A percentile compares a stretch with the other conserved stretches of the same genome.
phyloP scores from a whole-genome alignment of 2,888 invertebrate genomes.

The Drosophila seclusa region DNA sequence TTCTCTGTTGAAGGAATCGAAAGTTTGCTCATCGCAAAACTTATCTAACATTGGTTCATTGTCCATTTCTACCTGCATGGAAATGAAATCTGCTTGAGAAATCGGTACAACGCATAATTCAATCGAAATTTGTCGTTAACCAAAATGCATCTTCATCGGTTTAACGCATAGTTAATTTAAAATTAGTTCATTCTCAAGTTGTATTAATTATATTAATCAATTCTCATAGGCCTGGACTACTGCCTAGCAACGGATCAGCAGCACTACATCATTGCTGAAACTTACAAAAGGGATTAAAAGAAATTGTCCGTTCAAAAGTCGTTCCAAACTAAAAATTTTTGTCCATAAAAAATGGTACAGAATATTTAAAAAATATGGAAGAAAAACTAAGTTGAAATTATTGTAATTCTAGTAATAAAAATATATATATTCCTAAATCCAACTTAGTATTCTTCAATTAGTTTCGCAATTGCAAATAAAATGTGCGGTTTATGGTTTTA shows the following conservation, averaged over 20 bases:
- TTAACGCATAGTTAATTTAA: background rate
- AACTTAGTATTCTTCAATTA: background rate
- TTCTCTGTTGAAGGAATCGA: background rate
- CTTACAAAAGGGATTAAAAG: background rate
- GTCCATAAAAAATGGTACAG: background rate
- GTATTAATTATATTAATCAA: background rate
- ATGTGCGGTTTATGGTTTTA: constrained; percentile 14
- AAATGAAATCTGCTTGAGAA: background rate
- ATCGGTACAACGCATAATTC: background rate
- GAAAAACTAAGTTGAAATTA: background rate
- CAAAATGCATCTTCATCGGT: background rate
- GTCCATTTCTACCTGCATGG: background rate
- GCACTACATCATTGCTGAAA: background rate
- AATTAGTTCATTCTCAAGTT: background rate
- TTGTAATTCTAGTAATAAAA: background rate
- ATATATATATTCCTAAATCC: background rate
- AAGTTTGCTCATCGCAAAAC: background rate
- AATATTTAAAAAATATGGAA: background rate
- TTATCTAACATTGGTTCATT: background rate
- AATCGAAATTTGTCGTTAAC: background rate
- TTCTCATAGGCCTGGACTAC: background rate
- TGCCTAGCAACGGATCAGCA: background rate
- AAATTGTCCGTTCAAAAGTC: background rate
- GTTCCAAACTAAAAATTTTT: background rate
- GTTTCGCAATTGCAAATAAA: background rate